Base-by-base conservation (phyloP, 2,113 vertebrate species). In the Pelobates fuscus region DNA sequence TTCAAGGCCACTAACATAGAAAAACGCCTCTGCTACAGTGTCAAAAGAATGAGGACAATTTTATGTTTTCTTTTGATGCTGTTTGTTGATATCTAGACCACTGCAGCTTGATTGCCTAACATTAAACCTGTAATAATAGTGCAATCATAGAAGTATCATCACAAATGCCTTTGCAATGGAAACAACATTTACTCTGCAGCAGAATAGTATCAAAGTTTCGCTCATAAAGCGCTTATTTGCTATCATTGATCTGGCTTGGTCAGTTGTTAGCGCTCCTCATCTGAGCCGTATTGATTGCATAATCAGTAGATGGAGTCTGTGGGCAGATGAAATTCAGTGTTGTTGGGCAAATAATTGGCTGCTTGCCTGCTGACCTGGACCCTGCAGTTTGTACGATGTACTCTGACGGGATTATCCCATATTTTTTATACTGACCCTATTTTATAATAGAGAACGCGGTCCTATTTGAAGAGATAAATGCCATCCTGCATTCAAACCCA, bases 1-100 rank as follows among this genome's bases (percentile, higher is more conserved):
- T 86, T 90, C 89, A 91, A 88, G 93, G 89, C 91, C 86, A 93
- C 89, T 92, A 93, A 92, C 90, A 86, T 86, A 89, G 89, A 90
- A 85, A 91, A 85, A 93, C 92, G 91, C 91, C 87, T 89, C 82
- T 84, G 89, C 92, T 93, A 94, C 94, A 90, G 94, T 95, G 95
- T 97, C 93, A 93, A 88, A 95, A 94, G 94, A 95, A 96, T 95
- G 92, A 93, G 92, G 93, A 95, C 95, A 96, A 95, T 97, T 95
- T 97, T 92, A 94, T 96, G 93, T 93, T 93, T 94, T 93, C 91
- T 93, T 90, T 91, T 90, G 89, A 91, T 91, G 87, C 94, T 97
- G 95, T 98, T 97, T 99, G 97, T 99, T 99, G 97, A 98, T 96
- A 98, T 94, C 95, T 96, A 98, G 95, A 98, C 95, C 96, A 97